Evolutionary conservation across 2,797 vertebrate genomes (phyloP), one percentile per base, ranked within the genome.

Genomic region (Mycteria americana): DNA sequence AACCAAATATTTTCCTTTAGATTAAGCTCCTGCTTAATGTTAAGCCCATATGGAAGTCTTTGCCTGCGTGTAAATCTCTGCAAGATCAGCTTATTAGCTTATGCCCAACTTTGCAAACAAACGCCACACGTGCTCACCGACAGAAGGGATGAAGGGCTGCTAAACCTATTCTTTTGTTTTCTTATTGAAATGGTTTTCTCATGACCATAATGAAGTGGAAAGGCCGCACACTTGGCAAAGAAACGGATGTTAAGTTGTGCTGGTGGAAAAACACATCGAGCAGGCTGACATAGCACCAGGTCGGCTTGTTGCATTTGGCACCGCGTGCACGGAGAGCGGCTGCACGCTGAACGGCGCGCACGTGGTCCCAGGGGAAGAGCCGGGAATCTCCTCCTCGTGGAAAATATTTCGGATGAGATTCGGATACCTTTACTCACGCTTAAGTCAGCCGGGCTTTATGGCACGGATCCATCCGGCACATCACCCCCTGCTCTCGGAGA

Each of bases 271-370:
- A 87, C 67, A 84, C 80, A 46, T 54, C 5, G 2, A 2, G 10
- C 6, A 57, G 86, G 72, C 64, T 74, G 89, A 46, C 76, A 74
- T 3, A 67, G 86, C 88, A 9, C 23, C 2, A 1, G 46, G 53
- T 9, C 2, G 9, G 33, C 57, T 72, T 39, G 85, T 75, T 62
- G 89, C 33, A 3, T 30, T 93, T 62, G 94, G 90, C 82, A 56
- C 13, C 1, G 4, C 0, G 1, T 0, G 1, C 3, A 7, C 0
- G 0, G 51, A 63, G 51, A 65, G 57, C 1, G 2, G n/a, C 57
- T 5, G 85, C 39, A 31, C 0, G 0, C 64, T 48, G 51, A 24
- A n/a, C 7, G 10, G 67, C 1, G 2, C 3, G 13, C 48, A n/a
- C 2, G 7, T 16, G 21, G 51, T 77, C 45, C n/a, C 4, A 0